These are phyloP conservation scores for Thalassophryne amazonica DNA, from an alignment of 2,797 vertebrate species.

Conservation along the genomic window DNA sequence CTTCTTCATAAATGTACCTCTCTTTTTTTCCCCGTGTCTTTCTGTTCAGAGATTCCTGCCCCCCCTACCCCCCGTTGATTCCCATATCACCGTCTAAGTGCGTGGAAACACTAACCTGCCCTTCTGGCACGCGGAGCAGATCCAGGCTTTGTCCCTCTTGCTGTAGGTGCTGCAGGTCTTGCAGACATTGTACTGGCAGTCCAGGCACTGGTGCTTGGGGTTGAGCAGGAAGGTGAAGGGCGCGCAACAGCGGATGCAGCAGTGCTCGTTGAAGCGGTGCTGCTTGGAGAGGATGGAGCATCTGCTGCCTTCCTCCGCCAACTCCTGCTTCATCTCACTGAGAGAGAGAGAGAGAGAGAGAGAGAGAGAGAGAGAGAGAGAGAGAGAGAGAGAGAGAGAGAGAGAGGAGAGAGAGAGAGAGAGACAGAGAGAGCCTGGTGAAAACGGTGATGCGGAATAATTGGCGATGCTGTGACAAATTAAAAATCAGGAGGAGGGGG, in stretches of 20 bases:
- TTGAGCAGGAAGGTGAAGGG: slow-evolving; percentile 96
- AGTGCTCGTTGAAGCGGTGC: slow-evolving; percentile 91
- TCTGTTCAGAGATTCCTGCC: not conserved
- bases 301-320: slow-evolving; percentile 92
- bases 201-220: slow-evolving; percentile 86
- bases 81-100: slow-evolving; percentile 15
- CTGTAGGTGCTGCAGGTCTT: slow-evolving; percentile 90
- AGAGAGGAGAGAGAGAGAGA: slow-evolving; percentile 5
- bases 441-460: slow-evolving; percentile 55
- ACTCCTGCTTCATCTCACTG: slow-evolving; percentile 95
- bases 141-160: slow-evolving; percentile 87
- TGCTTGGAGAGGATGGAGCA: slow-evolving; percentile 93
- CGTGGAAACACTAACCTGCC: slow-evolving; percentile 82
- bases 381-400: slow-evolving; percentile 5
- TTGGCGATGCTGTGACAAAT: slow-evolving; percentile 53
- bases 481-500: slow-evolving; percentile 41
- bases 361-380: slow-evolving; percentile 4
- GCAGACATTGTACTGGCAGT: slow-evolving; percentile 95
- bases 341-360: slow-evolving; percentile 22
- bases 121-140: slow-evolving; percentile 92
- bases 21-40: not conserved
- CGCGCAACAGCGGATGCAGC: slow-evolving; percentile 95
- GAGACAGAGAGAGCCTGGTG: not conserved
- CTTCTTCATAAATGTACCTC: not conserved
- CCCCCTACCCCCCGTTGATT: slow-evolving; percentile 30